Base-by-base conservation (phyloP, 1,140 invertebrate genomes). In the Cyclargus thomasi region DNA sequence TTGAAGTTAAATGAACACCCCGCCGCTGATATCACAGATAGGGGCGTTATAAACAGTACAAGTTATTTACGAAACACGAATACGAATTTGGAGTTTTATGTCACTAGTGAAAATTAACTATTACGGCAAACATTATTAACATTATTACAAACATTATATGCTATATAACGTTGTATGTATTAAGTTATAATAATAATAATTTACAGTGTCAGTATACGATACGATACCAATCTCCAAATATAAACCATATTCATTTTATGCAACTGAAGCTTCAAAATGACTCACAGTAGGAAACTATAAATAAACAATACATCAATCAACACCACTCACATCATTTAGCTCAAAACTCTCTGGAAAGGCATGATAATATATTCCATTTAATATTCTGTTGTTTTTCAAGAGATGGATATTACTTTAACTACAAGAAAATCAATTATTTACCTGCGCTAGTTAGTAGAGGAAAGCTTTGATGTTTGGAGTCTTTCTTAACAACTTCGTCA, bases 391-490 rank as follows among this genome's bases (percentile, higher is more conserved):
- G n/a, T n/a, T n/a, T n/a, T n/a, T n/a, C n/a, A n/a, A n/a, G n/a
- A n/a, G n/a, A n/a, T n/a, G n/a, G n/a, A n/a, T n/a, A n/a, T n/a
- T n/a, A n/a, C n/a, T n/a, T n/a, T n/a, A n/a, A n/a, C n/a, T n/a
- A 35, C n/a, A 63, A 17, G 17, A 64, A 18, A 64, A 36, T 18
- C 18, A 23, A 63, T 18, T 35, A 64, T 59, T 67, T 80, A 83
- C 84, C 83, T 71, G 83, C 83, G 68, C 75, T 85, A 17, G 80
- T 82, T 1, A 85, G 73, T n/a, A 84, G 64, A 7, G 88, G 83
- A 70, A 76, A 83, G n/a, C 73, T 71, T 67, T 86, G 83, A 74
- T 88, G 80, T 71, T 90, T 88, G 10, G 76, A 74, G 21, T 82
- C 75, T 72, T 77, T 82, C 65, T 76, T 78, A 16, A 71, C 66